Evolutionary conservation across 1,140 invertebrate genomes (phyloP), one percentile per base, ranked within the genome.

Genomic region (Hypsibius dujardini): DNA sequence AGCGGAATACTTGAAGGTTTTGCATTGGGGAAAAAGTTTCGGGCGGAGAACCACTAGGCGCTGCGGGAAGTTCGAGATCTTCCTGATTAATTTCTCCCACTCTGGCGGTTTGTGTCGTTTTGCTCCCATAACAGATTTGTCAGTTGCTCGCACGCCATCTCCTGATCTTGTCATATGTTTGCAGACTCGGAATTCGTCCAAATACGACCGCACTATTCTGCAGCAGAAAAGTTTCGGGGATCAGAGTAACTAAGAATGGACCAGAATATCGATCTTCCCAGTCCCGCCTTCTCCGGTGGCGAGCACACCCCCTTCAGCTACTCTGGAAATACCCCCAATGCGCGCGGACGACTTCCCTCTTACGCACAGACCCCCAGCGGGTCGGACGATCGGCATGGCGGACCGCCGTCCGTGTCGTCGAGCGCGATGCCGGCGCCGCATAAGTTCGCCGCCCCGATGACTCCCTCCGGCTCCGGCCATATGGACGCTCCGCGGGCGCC

Each of bases 401-500:
- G 62, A 12, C 62, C 62, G 62, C 42, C 45, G 42, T 67, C 62
- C 62, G 62, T 45, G 12, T 67, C 62, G 42, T 12, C 62, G 3
- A 15, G 12, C 42, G 62, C 12, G 3, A 45, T 45, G 3, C 12
- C 62, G 7, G 12, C 12, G 12, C 62, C 42, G 12, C 62, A 67
- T 67, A 67, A 67, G 45, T 67, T 67, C 62, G 12, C 62, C 3
- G 62, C 62, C 3, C 62, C 62, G 3, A 67, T 67, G 62, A 67
- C 62, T 12, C 62, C 62, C 12, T 67, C 62, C 45, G 62, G 62
- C 42, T 67, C 62, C 12, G 62, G 62, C 12, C 12, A 67, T 67
- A 12, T 42, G 7, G 62, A 67, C 3, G 45, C 62, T 12, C 62
- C 62, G 12, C 62, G 62, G 12, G 42, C 7, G 7, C 50, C 62